Percentiles rank a stretch among this genome's conserved stretches.
These are phyloP conservation scores for Hoplodrina ambigua DNA, from an alignment of 2,888 invertebrate genomes.

Conservation along the genomic window DNA sequence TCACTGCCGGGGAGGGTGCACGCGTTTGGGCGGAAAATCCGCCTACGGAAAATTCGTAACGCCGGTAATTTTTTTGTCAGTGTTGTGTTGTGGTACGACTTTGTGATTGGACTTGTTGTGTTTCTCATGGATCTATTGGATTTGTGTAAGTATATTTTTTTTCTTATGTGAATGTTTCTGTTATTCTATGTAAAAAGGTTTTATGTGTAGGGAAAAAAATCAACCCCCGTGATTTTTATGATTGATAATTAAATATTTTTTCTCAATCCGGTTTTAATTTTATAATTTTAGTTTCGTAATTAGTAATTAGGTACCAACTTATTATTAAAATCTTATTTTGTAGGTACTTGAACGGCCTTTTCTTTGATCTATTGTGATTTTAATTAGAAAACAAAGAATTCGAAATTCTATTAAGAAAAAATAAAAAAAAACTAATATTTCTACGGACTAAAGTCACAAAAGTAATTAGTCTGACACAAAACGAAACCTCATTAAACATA, in stretches of 20 bases:
- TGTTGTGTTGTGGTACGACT: conserved; percentile 66
- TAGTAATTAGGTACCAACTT: too few species aligned
- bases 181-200: not conserved
- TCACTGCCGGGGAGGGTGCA: conserved; percentile 72
- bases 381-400: not conserved
- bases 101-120: conserved; percentile 74
- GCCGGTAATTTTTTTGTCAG: conserved; percentile 52
- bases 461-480: conserved; percentile 13
- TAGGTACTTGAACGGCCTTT: too few species aligned
- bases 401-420: not conserved
- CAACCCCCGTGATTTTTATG: not conserved
- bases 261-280: not conserved
- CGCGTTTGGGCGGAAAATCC: conserved; percentile 76
- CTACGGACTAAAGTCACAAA: not conserved
- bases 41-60: conserved; percentile 65
- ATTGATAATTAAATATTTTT: not conserved
- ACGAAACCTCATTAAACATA: conserved; percentile 15
- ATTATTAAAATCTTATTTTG: too few species aligned
- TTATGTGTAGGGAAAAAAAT: rapidly evolving
- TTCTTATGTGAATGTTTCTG: not conserved
- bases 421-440: not conserved
- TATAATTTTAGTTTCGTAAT: too few species aligned
- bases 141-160: conserved; percentile 60
- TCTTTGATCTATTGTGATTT: not conserved
- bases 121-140: conserved; percentile 67